phyloP scores from a whole-genome alignment of 2,797 vertebrate species.

The Cheirogaleus major region DNA sequence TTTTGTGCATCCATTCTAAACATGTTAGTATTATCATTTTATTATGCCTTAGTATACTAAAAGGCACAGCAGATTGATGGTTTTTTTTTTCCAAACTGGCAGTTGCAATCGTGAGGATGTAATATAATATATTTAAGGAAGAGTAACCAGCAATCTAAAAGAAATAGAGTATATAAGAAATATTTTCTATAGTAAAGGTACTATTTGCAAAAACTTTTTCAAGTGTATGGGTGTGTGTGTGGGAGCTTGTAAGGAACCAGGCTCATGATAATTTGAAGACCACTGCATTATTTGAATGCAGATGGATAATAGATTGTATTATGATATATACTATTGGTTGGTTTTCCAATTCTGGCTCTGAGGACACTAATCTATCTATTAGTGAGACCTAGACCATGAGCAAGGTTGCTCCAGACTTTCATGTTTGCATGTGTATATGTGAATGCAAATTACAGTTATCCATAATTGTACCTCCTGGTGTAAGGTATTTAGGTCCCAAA shows the following conservation, averaged over 20 bases:
- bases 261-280: background rate
- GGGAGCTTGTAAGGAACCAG: background rate
- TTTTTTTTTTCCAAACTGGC: background rate
- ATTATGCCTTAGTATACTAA: background rate
- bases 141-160: background rate
- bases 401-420: background rate
- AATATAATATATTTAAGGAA: background rate
- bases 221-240: background rate
- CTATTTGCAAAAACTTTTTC: background rate
- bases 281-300: background rate
- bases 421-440: background rate
- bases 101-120: background rate
- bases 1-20: background rate
- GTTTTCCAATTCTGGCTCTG: conserved; percentile 1
- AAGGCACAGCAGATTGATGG: background rate
- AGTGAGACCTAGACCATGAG: background rate
- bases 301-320: background rate
- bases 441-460: background rate
- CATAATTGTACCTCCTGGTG: background rate
- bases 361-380: background rate
- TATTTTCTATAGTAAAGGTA: conserved; percentile 2
- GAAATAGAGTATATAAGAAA: background rate
- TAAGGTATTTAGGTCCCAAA: background rate
- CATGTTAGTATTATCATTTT: background rate
- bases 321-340: conserved; percentile 4